Percentiles rank a stretch among this genome's conserved stretches.
These are phyloP conservation scores for Apteryx mantelli DNA, from an alignment of 2,113 vertebrate genomes.

Conservation along the genomic window DNA sequence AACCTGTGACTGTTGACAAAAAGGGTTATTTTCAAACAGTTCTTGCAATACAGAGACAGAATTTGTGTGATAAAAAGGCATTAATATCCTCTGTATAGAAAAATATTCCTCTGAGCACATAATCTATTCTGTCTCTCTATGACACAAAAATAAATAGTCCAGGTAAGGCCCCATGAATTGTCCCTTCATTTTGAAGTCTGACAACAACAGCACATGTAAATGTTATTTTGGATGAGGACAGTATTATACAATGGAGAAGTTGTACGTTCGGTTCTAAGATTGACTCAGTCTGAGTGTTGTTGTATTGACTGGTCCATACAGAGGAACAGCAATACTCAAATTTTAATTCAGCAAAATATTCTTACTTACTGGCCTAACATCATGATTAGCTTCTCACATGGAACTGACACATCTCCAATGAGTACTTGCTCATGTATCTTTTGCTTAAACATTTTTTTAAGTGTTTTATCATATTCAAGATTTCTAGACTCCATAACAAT, in stretches of 20 bases:
- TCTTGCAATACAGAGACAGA: neutral
- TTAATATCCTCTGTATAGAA: neutral
- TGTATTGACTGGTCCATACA: neutral
- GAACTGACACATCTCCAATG: neutral
- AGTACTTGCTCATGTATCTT: neutral
- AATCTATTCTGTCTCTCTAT: neutral
- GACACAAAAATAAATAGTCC: neutral
- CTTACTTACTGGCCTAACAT: neutral
- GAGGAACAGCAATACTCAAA: neutral
- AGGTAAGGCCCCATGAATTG: neutral
- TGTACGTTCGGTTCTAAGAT: neutral
- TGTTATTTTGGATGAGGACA: neutral
- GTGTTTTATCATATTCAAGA: neutral
- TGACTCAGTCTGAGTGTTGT: neutral
- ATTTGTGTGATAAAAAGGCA: neutral
- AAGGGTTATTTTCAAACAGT: neutral
- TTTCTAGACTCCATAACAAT: neutral
- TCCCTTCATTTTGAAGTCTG: neutral
- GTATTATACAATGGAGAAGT: neutral
- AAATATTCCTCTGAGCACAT: neutral
- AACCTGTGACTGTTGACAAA: neutral
- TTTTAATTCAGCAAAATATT: neutral
- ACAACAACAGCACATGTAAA: neutral
- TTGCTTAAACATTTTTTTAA: neutral
- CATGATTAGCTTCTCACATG: neutral